These are phyloP conservation scores for Didymodactylos carnosus DNA, from an alignment of 2,888 invertebrate genomes.

Conservation along the genomic window DNA sequence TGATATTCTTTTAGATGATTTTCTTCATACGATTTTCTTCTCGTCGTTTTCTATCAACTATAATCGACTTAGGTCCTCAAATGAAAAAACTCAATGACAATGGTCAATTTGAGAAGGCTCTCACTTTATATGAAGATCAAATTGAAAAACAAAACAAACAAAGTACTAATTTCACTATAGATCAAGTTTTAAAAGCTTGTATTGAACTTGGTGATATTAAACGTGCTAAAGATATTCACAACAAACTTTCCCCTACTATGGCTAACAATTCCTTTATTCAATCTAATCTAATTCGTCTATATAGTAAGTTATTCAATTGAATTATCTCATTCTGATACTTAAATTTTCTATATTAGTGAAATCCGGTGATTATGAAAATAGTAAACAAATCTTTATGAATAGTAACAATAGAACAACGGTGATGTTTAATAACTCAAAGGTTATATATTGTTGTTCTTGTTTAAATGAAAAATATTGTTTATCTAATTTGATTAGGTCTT, in stretches of 20 bases:
- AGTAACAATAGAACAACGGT: not conserved
- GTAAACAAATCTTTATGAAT: not conserved
- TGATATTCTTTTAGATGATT: not conserved
- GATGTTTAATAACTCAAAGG: not conserved
- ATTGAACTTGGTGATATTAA: not conserved
- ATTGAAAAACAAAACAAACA: not conserved
- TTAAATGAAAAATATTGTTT: not conserved
- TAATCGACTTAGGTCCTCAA: not conserved
- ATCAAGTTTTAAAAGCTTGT: not conserved
- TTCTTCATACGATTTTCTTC: not conserved
- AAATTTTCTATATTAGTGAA: not conserved
- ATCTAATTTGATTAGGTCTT: not conserved
- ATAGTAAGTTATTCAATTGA: not conserved
- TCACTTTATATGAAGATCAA: not conserved
- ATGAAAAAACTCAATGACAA: not conserved
- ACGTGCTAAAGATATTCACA: not conserved
- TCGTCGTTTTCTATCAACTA: not conserved
- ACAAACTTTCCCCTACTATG: not conserved
- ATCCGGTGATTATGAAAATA: not conserved
- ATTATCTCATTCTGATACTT: not conserved
- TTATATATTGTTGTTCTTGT: not conserved
- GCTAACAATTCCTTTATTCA: not conserved
- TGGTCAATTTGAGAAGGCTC: not conserved
- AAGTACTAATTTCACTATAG: not conserved
- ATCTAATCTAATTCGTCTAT: not conserved